phyloP scores from a whole-genome alignment of 1,140 invertebrate species.

The Pseudomyrmex flavicornis region DNA sequence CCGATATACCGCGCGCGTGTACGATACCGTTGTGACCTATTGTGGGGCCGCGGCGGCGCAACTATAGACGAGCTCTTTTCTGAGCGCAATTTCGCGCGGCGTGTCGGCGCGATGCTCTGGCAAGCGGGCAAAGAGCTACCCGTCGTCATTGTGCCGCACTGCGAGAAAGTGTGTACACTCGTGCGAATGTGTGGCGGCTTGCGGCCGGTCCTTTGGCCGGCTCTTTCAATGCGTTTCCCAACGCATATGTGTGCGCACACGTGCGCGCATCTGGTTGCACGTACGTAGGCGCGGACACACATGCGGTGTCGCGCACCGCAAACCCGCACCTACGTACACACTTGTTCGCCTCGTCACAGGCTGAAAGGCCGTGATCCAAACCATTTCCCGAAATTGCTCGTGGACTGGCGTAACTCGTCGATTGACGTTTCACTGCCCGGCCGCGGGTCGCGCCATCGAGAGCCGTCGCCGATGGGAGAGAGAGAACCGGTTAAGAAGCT shows the following conservation, averaged over 20 bases:
- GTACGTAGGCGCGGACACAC: not conserved
- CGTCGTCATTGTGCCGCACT: constrained; percentile 13
- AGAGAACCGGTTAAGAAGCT: constrained; percentile 51
- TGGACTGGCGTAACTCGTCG: constrained; percentile 53
- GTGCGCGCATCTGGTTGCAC: not conserved
- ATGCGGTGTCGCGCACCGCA: constrained; percentile 28
- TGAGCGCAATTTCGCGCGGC: constrained; percentile 51
- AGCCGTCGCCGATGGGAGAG: constrained; percentile 10
- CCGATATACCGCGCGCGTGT: not conserved
- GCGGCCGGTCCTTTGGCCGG: constrained; percentile 38
- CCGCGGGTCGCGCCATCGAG: constrained; percentile 50
- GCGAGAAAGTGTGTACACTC: constrained; percentile 50
- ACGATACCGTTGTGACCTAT: constrained; percentile 36
- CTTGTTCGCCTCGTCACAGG: constrained; percentile 27
- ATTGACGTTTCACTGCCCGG: constrained; percentile 55
- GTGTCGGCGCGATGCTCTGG: constrained; percentile 36
- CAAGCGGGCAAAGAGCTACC: constrained; percentile 44
- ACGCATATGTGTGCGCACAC: not conserved
- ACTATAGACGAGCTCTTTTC: constrained; percentile 36
- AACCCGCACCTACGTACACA: constrained; percentile 50
- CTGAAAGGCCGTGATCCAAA: constrained; percentile 62
- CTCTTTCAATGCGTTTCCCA: constrained; percentile 27
- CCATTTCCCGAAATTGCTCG: constrained; percentile 62
- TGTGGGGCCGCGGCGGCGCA: not conserved
- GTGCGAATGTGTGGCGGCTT: constrained; percentile 46